Conservation (phyloP, 2,888 invertebrate genomes). For the Acrobasis suavella region DNA sequence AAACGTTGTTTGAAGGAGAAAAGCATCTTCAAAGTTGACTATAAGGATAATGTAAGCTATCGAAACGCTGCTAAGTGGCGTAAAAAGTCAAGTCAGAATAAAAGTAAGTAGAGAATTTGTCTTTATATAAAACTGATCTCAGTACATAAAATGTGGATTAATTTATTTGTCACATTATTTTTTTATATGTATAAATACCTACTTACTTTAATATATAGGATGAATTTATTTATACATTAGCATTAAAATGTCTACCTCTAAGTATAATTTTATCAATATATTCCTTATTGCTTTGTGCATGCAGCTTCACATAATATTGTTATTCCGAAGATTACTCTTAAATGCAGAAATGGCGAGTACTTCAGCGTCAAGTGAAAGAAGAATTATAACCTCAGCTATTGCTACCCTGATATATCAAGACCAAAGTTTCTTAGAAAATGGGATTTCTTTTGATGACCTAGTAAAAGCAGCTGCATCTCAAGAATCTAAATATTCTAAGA, state of each 20-base stretch:
- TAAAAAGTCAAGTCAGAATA: conserved; percentile 60
- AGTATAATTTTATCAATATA: conserved; percentile 17
- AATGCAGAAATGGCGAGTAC: conserved; percentile 71
- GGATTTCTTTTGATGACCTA: conserved; percentile 86
- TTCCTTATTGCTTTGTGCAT: conserved; percentile 20
- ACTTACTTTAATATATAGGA: too few species aligned
- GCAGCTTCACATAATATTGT: conserved; percentile 10
- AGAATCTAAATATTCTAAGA: conserved; percentile 84
- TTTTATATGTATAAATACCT: too few species aligned
- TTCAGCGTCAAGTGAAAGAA: conserved; percentile 70
- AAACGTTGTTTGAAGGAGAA: conserved; percentile 89
- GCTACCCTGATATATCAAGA: conserved; percentile 87
- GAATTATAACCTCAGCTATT: conserved; percentile 86
- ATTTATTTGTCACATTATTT: too few species aligned
- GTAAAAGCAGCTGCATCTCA: conserved; percentile 85
- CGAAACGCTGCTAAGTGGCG: conserved; percentile 90
- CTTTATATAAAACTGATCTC: background rate
- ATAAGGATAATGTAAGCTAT: conserved; percentile 93
- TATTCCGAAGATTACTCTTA: conserved; percentile 23
- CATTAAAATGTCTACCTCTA: background rate
- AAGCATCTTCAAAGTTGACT: conserved; percentile 91
- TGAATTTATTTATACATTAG: background rate
- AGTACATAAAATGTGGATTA: too few species aligned
- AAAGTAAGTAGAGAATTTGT: conserved; percentile 50
- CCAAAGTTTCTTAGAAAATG: conserved; percentile 87